These are phyloP conservation scores for Leptopilina boulardi DNA, from an alignment of 1,140 invertebrate species.

Conservation along the genomic window DNA sequence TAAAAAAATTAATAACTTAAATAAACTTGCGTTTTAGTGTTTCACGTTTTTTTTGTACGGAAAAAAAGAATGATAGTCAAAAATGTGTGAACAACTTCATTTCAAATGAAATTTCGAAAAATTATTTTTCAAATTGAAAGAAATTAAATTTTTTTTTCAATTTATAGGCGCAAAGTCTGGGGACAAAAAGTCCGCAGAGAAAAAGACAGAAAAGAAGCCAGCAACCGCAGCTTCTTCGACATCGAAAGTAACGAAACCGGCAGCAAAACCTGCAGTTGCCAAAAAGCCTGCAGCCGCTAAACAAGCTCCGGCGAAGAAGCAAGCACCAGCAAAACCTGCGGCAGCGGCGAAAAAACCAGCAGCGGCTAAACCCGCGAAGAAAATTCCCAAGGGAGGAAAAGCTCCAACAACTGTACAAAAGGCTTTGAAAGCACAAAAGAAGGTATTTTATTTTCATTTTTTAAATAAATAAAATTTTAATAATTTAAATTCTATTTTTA, in stretches of 20 bases:
- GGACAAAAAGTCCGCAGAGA: constrained; percentile 81
- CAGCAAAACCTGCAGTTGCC: constrained; percentile 60
- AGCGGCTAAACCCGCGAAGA: constrained; percentile 74
- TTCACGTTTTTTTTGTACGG: too few species aligned
- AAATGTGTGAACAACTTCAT: too few species aligned
- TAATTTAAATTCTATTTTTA: neutral
- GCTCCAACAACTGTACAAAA: constrained; percentile 75
- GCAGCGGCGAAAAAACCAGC: constrained; percentile 54
- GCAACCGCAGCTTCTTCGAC: constrained; percentile 64
- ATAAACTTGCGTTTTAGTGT: too few species aligned
- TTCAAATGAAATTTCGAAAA: too few species aligned
- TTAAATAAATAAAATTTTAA: neutral
- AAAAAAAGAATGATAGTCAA: too few species aligned
- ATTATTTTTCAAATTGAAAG: too few species aligned
- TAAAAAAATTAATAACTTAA: too few species aligned
- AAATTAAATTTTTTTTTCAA: constrained; percentile 46
- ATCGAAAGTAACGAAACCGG: constrained; percentile 51
- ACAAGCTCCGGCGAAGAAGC: neutral
- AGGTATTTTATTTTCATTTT: constrained; percentile 81
- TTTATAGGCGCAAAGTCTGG: constrained; percentile 76
- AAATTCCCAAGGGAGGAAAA: constrained; percentile 75
- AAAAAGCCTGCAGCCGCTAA: neutral
- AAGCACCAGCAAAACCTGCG: neutral
- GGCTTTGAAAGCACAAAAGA: constrained; percentile 86
- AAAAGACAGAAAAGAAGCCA: constrained; percentile 79